These are phyloP conservation scores for Fratercula arctica DNA, from an alignment of 2,797 vertebrate species.

Conservation along the genomic window DNA sequence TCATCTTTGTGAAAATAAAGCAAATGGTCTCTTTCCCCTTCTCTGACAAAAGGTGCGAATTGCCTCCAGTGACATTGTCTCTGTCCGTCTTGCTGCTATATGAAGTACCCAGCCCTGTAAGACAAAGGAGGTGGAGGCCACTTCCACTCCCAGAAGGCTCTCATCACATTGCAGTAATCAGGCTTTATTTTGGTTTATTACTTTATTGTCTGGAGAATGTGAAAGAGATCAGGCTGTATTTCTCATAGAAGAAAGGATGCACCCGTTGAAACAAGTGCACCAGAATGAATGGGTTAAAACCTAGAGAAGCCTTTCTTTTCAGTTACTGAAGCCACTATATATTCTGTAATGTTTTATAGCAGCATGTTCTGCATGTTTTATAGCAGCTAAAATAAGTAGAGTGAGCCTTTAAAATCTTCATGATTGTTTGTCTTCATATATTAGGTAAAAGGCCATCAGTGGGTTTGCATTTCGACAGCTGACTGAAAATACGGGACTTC, in stretches of 20 bases:
- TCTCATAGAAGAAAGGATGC: neutral
- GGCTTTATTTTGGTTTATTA: slow-evolving; percentile 39
- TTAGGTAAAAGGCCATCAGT: neutral
- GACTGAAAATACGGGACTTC: neutral
- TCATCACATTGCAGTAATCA: neutral
- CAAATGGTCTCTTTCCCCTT: neutral
- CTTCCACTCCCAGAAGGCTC: neutral
- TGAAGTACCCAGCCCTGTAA: neutral
- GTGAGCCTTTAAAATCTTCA: neutral
- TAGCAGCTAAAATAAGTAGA: slow-evolving; percentile 17
- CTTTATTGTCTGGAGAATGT: slow-evolving; percentile 9
- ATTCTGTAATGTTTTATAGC: neutral
- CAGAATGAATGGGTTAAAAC: slow-evolving; percentile 26
- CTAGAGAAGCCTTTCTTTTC: neutral
- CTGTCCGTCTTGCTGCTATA: neutral
- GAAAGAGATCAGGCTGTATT: neutral
- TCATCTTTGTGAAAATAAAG: neutral
- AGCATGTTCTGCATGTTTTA: neutral
- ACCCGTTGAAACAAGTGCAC: slow-evolving; percentile 12
- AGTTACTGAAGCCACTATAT: neutral
- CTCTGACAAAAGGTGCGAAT: slow-evolving; percentile 7
- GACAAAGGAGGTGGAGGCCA: slow-evolving; percentile 1
- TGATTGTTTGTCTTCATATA: neutral
- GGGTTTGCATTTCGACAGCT: neutral
- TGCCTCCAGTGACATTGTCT: neutral